Evolutionary conservation across 2,888 invertebrate species (phyloP).

Genomic region (Nephrotoma appendiculata): DNA sequence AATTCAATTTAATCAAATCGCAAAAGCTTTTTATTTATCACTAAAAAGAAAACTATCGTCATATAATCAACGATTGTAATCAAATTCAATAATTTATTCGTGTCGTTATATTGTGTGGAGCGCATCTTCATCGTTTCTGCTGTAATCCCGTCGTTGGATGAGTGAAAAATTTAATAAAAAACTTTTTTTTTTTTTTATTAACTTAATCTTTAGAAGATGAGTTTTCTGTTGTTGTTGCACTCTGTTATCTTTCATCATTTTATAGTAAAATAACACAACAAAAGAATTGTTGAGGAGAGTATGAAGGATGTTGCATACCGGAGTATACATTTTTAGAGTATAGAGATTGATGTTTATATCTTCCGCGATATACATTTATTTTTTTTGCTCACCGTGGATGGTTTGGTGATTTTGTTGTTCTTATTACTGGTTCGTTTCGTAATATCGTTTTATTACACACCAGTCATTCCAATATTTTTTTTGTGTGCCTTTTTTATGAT

Average conservation of each 20-base stretch:
- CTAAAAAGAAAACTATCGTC: neutral
- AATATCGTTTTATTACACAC: neutral
- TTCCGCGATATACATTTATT: neutral
- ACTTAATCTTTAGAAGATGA: neutral
- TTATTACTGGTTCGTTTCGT: neutral
- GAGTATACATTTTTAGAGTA: neutral
- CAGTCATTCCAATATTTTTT: neutral
- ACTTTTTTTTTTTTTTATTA: neutral
- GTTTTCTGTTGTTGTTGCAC: neutral
- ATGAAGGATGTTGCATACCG: neutral
- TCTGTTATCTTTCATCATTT: neutral
- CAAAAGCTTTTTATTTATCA: neutral
- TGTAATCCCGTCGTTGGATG: neutral
- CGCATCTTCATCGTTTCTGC: neutral
- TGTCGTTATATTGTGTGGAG: neutral
- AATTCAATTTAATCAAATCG: neutral
- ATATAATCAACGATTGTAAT: neutral
- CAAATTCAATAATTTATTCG: neutral
- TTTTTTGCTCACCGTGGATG: neutral
- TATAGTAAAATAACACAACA: neutral
- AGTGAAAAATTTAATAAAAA: neutral
- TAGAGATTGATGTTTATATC: neutral
- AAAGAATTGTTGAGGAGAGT: neutral
- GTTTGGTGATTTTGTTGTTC: neutral
- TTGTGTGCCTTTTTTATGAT: neutral